Percentiles rank a stretch among this genome's conserved stretches.
These are phyloP conservation scores for Cheirogaleus medius DNA, from an alignment of 2,113 vertebrate genomes.

Conservation along the genomic window DNA sequence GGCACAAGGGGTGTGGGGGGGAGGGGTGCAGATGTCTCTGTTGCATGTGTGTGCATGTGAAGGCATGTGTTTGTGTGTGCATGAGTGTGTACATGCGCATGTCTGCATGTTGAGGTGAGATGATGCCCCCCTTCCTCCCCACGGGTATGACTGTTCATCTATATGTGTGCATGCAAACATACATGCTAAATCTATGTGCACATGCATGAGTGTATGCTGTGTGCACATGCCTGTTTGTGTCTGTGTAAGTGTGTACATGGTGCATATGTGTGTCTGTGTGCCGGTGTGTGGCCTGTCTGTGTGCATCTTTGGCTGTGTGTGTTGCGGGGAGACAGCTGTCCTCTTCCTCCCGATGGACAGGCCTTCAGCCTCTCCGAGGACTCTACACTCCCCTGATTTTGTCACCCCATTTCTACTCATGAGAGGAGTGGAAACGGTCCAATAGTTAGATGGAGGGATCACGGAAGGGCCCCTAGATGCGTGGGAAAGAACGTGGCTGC, in stretches of 20 bases:
- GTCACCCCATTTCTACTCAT: neutral
- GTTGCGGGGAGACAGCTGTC: neutral
- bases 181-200: neutral
- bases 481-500: neutral
- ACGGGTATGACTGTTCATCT: neutral
- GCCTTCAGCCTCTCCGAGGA: neutral
- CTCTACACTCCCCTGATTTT: neutral
- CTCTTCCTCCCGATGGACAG: neutral
- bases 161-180: neutral
- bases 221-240: neutral
- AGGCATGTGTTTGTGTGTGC: neutral
- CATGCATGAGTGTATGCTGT: no score
- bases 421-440: neutral
- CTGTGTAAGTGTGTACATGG: neutral
- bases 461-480: neutral
- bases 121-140: neutral
- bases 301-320: neutral
- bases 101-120: neutral
- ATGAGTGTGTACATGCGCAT: rapidly evolving
- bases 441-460: neutral
- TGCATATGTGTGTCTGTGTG: neutral
- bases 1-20: neutral
- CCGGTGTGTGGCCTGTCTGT: neutral
- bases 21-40: neutral
- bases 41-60: neutral